phyloP scores from a whole-genome alignment of 2,113 vertebrate species.

The Microcebus murinus region DNA sequence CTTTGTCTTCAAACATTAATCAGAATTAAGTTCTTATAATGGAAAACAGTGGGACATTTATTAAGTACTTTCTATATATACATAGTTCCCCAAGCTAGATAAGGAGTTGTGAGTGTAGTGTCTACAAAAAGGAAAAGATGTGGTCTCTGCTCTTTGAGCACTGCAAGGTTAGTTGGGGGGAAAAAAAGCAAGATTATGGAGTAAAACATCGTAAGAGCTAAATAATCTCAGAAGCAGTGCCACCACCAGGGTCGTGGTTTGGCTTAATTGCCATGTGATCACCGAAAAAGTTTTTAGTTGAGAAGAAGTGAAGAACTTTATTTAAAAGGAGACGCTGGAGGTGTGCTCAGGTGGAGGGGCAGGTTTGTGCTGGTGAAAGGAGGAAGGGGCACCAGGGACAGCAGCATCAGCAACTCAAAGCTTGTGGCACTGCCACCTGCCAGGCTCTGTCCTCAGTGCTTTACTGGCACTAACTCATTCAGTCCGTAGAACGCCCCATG shows the following conservation, averaged over 20 bases:
- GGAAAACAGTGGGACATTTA: not conserved
- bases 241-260: not conserved
- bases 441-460: not conserved
- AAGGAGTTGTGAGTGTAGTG: not conserved
- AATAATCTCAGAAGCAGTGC: not conserved
- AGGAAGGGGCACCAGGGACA: too few relatives aligned
- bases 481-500: too few relatives aligned
- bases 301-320: not conserved
- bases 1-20: slow-evolving; percentile 37
- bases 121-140: not conserved
- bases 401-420: not conserved
- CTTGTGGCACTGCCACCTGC: not conserved
- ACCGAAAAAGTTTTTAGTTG: not conserved
- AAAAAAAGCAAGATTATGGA: not conserved
- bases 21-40: not conserved
- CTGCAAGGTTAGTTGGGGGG: not conserved
- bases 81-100: not conserved
- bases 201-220: not conserved
- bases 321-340: not conserved
- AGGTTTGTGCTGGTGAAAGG: not conserved
- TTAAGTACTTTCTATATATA: not conserved
- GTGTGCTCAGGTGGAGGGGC: not conserved
- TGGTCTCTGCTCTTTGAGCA: not conserved
- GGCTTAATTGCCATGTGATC: not conserved
- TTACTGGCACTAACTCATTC: too few relatives aligned